These are phyloP conservation scores for Formicarius rufipectus DNA, from an alignment of 2,113 vertebrate genomes.

Conservation along the genomic window DNA sequence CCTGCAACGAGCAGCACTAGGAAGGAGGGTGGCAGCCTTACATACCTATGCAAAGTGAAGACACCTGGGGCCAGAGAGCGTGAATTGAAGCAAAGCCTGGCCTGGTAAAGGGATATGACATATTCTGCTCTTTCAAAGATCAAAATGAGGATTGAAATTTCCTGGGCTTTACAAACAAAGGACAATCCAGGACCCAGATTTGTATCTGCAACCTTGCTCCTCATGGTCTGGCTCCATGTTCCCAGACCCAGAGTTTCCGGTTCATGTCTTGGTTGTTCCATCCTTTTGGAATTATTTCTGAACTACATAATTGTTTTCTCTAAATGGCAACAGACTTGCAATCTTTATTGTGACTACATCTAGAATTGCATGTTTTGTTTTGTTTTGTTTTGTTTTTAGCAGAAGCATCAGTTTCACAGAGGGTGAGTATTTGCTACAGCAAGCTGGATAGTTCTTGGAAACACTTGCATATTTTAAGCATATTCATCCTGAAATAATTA, in stretches of 20 bases:
- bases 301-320: fast-evolving
- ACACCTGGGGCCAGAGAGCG: neutral
- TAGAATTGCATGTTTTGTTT: neutral
- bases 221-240: neutral
- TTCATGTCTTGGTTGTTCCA: neutral
- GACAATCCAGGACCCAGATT: neutral
- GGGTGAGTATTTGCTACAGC: neutral
- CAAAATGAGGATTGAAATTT: neutral
- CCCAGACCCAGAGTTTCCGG: neutral
- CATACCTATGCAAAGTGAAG: neutral
- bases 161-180: neutral
- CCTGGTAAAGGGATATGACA: neutral
- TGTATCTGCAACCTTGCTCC: neutral
- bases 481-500: neutral
- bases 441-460: neutral
- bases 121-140: neutral
- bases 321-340: neutral
- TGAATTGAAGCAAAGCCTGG: neutral
- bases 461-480: neutral
- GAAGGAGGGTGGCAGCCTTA: neutral
- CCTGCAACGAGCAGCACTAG: fast-evolving
- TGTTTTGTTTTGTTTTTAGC: neutral
- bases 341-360: neutral
- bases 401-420: neutral
- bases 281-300: neutral